Evolutionary conservation across 23 tunicate species (phyloP), one percentile per base, ranked within the genome.

Genomic region (Clavelina lepadiformis): DNA sequence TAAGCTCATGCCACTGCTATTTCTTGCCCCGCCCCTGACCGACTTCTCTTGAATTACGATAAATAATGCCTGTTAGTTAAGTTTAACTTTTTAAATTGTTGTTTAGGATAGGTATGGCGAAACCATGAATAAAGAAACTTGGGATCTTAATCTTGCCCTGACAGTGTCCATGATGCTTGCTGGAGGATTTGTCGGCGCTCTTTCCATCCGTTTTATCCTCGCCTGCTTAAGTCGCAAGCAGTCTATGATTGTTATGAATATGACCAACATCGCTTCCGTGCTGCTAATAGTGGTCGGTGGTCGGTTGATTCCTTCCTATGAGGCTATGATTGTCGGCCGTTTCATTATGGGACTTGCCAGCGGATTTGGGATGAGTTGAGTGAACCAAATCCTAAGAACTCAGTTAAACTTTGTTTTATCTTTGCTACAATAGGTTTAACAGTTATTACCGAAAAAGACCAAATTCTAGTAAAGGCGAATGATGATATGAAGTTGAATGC

Each of bases 321-420:
- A 89, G 35, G 82, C 82, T 24, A 63, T 89, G 25, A 89, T 89
- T 23, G 31, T 81, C 19, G 97, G 89, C 19, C 72, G 97, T 21
- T 81, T 76, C 36, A 24, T 81, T 4, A 71, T 89, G 80, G 97
- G 97, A 49, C 75, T 89, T n/a, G 78, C 71, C 35, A 69, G 83
- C 23, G 97, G 97, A 15, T 74, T 89, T 69, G 97, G 91, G 69
- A 80, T 89, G 89, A 89, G 97, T 89, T n/a, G n/a, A n/a, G n/a
- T n/a, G n/a, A n/a, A n/a, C n/a, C n/a, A n/a, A n/a, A n/a, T n/a
- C n/a, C n/a, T n/a, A n/a, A n/a, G n/a, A n/a, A n/a, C n/a, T n/a
- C n/a, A n/a, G n/a, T n/a, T n/a, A n/a, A n/a, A n/a, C 22, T 49
- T 49, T 2, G 55, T 49, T 49, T 3, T 4, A 49, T 21, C 49